A percentile compares a stretch with the other conserved stretches of the same genome.
Conservation (phyloP, 2,113 vertebrate species). For the Dipodomys stephensi region DNA sequence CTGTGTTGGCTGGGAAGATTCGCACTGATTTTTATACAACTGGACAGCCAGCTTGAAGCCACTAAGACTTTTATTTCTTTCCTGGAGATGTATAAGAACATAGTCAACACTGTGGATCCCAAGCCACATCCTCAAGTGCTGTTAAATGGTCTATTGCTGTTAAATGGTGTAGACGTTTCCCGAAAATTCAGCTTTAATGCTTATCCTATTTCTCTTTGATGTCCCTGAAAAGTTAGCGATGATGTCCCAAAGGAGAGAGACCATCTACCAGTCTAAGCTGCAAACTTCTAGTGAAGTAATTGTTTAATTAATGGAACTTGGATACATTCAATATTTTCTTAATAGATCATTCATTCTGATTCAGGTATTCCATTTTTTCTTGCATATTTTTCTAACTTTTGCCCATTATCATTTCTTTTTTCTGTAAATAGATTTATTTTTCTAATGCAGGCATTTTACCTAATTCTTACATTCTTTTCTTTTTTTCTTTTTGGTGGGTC, state of each 20-base stretch:
- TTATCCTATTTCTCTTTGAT: conserved; percentile 44
- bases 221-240: conserved; percentile 51
- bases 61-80: conserved; percentile 53
- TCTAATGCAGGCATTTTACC: conserved; percentile 20
- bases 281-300: conserved; percentile 1
- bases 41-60: conserved; percentile 30
- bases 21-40: conserved; percentile 62
- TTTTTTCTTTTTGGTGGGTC: too few species aligned
- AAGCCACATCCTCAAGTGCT: neutral
- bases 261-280: conserved; percentile 25
- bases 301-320: neutral
- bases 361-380: conserved; percentile 29
- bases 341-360: neutral
- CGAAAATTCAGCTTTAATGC: conserved; percentile 55
- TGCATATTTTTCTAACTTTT: neutral
- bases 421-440: neutral
- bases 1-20: conserved; percentile 51
- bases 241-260: conserved; percentile 60
- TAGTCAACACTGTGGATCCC: neutral
- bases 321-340: conserved; percentile 7
- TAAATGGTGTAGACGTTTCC: conserved; percentile 40
- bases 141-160: conserved; percentile 48
- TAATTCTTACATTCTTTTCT: neutral
- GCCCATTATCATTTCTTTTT: conserved; percentile 33
- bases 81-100: conserved; percentile 66